Base-by-base conservation (phyloP, 2,113 vertebrate species). In the Alaudala cheleensis region DNA sequence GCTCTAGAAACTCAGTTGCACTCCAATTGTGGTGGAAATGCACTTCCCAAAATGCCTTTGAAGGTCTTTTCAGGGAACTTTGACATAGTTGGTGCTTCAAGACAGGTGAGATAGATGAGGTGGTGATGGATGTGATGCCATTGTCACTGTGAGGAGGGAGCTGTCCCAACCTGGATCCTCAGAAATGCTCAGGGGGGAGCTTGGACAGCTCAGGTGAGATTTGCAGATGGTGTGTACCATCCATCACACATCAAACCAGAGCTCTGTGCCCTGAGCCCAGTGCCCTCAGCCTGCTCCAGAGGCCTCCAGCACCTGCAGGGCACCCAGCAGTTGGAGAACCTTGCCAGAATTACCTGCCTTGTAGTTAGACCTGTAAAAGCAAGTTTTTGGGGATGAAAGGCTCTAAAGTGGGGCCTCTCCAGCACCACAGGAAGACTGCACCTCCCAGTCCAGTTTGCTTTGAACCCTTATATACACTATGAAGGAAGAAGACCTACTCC, bases 171-270 rank as follows among this genome's bases (percentile, higher is more conserved):
- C 28, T 74, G 61, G 53, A 7, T 45, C 77, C 62, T 77, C 72
- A 77, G 54, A 60, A 50, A 44, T 0, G 1, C 23, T 14, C 0
- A 37, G 37, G 0, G 8, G 6, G 17, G 18, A 12, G 10, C 26
- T 81, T 24, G 11, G 45, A n/a, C 22, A 37, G 31, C 15, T 2
- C 37, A 37, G 51, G 9, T 74, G 45, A 40, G 69, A 29, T 25
- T 66, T 66, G 53, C 60, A 81, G 60, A 4, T 51, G 37, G 10
- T 53, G 61, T 60, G 33, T 28, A 66, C 14, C 51, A 39, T 16
- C 33, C 33, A 44, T 44, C 5, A 0, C 1, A 9, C 4, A 0
- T 45, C 37, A 58, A 65, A 28, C 2, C 60, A 60, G 45, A 74
- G 19, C 78, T 60, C 28, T 81, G 60, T 79, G 67, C 45, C 28